Conservation (phyloP, 2,113 vertebrate species). For the Corvus cornix region DNA sequence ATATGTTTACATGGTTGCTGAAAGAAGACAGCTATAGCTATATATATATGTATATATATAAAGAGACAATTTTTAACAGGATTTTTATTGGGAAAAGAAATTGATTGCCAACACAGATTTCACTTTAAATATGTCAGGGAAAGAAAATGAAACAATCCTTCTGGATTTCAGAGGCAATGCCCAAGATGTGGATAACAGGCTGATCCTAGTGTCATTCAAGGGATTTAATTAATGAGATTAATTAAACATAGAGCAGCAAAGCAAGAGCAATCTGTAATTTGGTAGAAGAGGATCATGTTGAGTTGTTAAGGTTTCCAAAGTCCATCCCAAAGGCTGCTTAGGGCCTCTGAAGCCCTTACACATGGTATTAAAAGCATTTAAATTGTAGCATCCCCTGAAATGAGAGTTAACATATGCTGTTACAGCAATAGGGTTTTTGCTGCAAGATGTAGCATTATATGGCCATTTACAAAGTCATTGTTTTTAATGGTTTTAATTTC, state of each 20-base stretch:
- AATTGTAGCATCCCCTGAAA: background rate
- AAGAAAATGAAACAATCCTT: background rate
- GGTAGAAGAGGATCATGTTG: background rate
- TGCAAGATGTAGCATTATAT: background rate
- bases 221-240: background rate
- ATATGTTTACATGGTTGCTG: background rate
- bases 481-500: background rate
- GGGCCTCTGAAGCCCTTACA: background rate
- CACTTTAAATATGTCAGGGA: background rate
- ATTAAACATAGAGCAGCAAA: background rate
- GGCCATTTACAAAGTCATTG: background rate
- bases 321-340: background rate
- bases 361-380: background rate
- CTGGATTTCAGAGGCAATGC: background rate
- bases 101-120: background rate
- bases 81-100: background rate
- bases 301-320: background rate
- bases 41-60: no score
- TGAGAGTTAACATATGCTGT: background rate
- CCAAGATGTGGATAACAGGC: background rate
- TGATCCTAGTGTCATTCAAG: background rate
- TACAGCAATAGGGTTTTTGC: background rate
- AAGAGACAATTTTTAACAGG: background rate
- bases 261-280: background rate
- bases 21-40: background rate